phyloP scores from a whole-genome alignment of 2,113 vertebrate species.

The Mugil cephalus region DNA sequence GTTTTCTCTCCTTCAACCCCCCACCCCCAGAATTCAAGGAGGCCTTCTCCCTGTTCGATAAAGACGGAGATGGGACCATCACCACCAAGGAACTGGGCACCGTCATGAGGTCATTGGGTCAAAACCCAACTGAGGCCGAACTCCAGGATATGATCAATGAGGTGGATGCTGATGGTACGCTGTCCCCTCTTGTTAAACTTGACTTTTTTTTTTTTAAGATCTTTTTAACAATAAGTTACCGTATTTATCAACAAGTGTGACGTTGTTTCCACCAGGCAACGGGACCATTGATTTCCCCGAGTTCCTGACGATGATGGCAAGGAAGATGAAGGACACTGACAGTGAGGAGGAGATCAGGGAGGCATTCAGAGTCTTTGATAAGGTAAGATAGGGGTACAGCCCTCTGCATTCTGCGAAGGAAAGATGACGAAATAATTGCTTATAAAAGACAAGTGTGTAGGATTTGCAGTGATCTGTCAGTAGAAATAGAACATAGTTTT shows the following conservation, averaged over 20 bases:
- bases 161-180: slow-evolving; percentile 95
- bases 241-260: background rate
- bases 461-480: too few species aligned
- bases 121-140: slow-evolving; percentile 97
- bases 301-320: slow-evolving; percentile 99
- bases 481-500: too few species aligned
- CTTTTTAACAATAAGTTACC: background rate
- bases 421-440: too few species aligned
- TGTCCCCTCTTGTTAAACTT: background rate
- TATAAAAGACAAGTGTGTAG: too few species aligned
- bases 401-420: too few species aligned
- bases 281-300: slow-evolving; percentile 99
- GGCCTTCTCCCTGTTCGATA: slow-evolving; percentile 98
- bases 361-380: slow-evolving; percentile 99
- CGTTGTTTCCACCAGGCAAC: slow-evolving; percentile 85
- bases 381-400: slow-evolving; percentile 80
- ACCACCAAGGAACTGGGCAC: slow-evolving; percentile 98
- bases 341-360: slow-evolving; percentile 98
- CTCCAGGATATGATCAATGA: slow-evolving; percentile 99
- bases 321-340: slow-evolving; percentile 99
- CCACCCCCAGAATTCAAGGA: slow-evolving; percentile 93
- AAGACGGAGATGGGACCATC: slow-evolving; percentile 98
- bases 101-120: slow-evolving; percentile 97
- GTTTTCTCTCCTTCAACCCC: background rate
- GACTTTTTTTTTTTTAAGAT: background rate